Evolutionary conservation across 2,888 invertebrate genomes (phyloP).

Genomic region (Ophioninae sp.): DNA sequence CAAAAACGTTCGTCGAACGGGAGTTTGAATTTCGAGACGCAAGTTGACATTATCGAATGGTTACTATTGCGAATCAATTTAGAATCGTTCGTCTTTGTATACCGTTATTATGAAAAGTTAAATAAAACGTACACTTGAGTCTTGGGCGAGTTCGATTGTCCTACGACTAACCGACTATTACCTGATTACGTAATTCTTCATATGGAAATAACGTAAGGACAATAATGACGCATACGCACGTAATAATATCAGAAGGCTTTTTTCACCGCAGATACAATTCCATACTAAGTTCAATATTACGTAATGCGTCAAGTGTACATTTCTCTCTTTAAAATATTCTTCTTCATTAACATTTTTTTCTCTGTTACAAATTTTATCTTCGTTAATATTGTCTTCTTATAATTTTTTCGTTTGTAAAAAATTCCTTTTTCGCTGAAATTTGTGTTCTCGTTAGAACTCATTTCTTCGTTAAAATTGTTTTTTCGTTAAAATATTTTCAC

Average conservation of each 20-base stretch:
- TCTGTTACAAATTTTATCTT: too few species aligned
- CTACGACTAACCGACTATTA: slow-evolving; percentile 75
- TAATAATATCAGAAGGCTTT: slow-evolving; percentile 73
- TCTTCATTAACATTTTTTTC: background rate
- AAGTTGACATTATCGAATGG: background rate
- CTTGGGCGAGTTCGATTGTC: slow-evolving; percentile 80
- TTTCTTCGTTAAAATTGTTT: too few species aligned
- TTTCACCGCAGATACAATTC: slow-evolving; percentile 63
- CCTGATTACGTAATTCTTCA: slow-evolving; percentile 70
- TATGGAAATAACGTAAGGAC: slow-evolving; percentile 60
- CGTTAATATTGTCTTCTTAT: background rate
- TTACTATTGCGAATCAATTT: background rate
- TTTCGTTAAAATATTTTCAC: too few species aligned
- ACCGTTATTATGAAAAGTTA: slow-evolving; percentile 71
- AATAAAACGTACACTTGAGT: slow-evolving; percentile 77
- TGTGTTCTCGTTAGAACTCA: too few species aligned
- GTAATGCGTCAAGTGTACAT: slow-evolving; percentile 16
- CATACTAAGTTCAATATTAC: slow-evolving; percentile 26
- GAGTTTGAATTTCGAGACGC: background rate
- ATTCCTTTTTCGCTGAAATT: too few species aligned
- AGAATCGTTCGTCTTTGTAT: slow-evolving; percentile 22
- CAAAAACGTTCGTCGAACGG: too few species aligned
- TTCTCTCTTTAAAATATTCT: background rate
- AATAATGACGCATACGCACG: slow-evolving; percentile 42
- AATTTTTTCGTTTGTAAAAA: too few species aligned